Evolutionary conservation across 2,888 invertebrate genomes (phyloP), one percentile per base, ranked within the genome.

Genomic region (Polyommatus iphigenia): DNA sequence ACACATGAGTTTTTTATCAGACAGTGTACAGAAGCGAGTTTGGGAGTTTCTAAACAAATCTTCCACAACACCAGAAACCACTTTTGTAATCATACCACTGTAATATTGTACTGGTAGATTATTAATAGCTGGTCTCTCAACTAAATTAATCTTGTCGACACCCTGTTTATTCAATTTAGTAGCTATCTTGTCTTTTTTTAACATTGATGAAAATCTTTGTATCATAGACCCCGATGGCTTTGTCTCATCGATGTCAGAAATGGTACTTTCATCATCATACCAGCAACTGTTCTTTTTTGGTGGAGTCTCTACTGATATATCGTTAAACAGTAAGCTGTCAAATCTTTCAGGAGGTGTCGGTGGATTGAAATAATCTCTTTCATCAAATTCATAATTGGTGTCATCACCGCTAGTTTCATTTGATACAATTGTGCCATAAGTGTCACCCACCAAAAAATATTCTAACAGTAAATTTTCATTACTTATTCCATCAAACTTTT

Each of bases 21-120:
- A 95, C 36, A 98, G 87, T 67, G 96, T 95, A 85, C 96, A 97
- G 89, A 96, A 96, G 71, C 97, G 94, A n/a, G 95, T 95, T 80
- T 96, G 96, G 85, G 97, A 95, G 86, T 97, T 97, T 81, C 97
- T 97, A 77, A 97, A 95, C 78, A 96, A 91, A 81, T 96, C 96
- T 82, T 96, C 96, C 1, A 96, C 96, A 0, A 95, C 95, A 10
- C 96, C 96, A 8, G 93, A 92, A 5, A 94, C 93, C 62, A 95
- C 91, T 83, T 95, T 94, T 79, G 95, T 95, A 80, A 97, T 87
- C 82, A 94, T 92, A 0, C 96, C 96, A 83, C 95, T 95, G 82
- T 95, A 96, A 80, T 95, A 95, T 7, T 95, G 85, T 3, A 88
- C 91, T 3, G 93, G 89, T 78, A 92, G 87, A 75, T 87, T 88